Conservation (phyloP, 2,888 invertebrate species). For the Heteromurus nitidus region DNA sequence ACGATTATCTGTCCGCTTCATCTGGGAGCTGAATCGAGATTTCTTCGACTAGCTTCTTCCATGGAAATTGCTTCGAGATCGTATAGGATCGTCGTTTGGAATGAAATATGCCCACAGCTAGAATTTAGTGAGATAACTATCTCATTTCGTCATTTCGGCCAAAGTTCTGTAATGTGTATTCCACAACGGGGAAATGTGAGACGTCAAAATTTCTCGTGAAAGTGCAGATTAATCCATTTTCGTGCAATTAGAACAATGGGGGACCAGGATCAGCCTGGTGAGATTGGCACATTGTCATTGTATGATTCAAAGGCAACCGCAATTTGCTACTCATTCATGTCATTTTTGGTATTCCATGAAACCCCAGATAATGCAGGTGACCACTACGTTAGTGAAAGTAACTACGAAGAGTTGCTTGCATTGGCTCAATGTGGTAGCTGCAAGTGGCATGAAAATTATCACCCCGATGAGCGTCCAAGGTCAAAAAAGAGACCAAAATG, state of each 20-base stretch:
- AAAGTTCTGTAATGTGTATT: neutral
- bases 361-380: neutral
- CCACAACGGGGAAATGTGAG: neutral
- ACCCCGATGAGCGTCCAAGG: neutral
- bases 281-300: neutral
- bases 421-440: neutral
- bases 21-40: neutral
- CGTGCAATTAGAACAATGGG: neutral
- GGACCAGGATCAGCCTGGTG: neutral
- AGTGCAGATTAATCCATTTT: neutral
- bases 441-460: conserved; percentile 1
- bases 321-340: neutral
- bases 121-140: too few species aligned
- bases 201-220: neutral
- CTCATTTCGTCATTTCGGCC: neutral
- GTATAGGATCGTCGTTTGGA: neutral
- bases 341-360: neutral
- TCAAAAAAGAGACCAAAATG: neutral
- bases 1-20: neutral
- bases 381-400: neutral
- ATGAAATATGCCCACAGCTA: too few species aligned
- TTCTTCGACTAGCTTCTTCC: neutral
- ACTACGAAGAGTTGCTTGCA: neutral
- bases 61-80: neutral
- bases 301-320: neutral